A percentile compares a stretch with the other conserved stretches of the same genome.
Conservation (phyloP, 2,113 vertebrate genomes). For the Syngnathus scovelli region DNA sequence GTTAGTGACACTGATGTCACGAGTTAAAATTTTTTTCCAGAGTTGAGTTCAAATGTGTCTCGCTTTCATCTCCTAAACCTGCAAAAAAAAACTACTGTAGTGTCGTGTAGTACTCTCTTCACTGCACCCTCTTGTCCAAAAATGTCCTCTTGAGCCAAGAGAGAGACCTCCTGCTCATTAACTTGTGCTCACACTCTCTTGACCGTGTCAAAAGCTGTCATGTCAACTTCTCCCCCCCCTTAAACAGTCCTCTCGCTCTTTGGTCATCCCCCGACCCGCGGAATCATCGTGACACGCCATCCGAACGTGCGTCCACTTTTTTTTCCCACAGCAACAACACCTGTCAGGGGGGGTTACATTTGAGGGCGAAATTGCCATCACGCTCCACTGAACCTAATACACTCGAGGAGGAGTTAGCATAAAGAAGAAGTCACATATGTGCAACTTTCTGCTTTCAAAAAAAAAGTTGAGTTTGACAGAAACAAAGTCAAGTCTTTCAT, state of each 20-base stretch:
- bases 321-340: constrained; percentile 39
- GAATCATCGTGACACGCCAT: constrained; percentile 46
- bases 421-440: constrained; percentile 12
- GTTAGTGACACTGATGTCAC: background rate
- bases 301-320: constrained; percentile 43
- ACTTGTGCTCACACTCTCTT: constrained; percentile 47
- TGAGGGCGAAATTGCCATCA: constrained; percentile 55
- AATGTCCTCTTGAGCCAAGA: constrained; percentile 37
- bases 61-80: background rate
- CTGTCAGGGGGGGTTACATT: constrained; percentile 58
- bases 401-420: constrained; percentile 46
- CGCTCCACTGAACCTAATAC: constrained; percentile 65
- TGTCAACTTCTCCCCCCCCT: constrained; percentile 15
- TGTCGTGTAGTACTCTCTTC: background rate
- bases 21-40: background rate
- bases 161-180: constrained; percentile 42
- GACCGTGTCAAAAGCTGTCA: constrained; percentile 34
- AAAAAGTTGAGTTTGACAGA: background rate
- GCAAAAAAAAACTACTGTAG: background rate
- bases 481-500: background rate
- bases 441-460: background rate
- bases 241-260: constrained; percentile 24
- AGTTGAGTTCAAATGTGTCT: background rate
- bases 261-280: constrained; percentile 40
- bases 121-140: constrained; percentile 22